Conservation (phyloP, 2,797 vertebrate species). For the Oreochromis grahami region DNA sequence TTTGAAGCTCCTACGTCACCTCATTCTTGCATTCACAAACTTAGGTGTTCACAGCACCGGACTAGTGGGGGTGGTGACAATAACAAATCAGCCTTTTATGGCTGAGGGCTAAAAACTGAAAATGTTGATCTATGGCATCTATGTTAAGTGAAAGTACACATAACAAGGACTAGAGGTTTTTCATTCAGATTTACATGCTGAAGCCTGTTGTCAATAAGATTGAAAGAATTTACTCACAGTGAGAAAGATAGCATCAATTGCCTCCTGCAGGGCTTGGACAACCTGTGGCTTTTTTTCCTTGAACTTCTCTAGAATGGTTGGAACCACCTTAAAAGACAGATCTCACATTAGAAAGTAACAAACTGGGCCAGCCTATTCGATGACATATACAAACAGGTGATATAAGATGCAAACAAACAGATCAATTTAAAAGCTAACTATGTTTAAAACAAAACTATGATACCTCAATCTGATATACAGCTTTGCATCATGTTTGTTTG, state of each 20-base stretch:
- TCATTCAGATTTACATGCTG: background rate
- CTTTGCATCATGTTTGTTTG: background rate
- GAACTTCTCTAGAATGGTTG: slow-evolving; percentile 97
- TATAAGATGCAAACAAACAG: background rate
- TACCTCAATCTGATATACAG: background rate
- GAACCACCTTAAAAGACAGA: slow-evolving; percentile 82
- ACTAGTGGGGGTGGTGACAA: background rate
- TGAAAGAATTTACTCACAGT: slow-evolving; percentile 80
- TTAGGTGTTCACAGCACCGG: background rate
- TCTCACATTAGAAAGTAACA: background rate
- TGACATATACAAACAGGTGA: no score
- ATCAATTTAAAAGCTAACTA: background rate
- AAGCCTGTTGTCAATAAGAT: background rate
- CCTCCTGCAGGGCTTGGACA: slow-evolving; percentile 94
- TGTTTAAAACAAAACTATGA: background rate
- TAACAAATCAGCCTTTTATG: background rate
- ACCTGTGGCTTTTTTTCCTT: slow-evolving; percentile 98
- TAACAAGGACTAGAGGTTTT: background rate
- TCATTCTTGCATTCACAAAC: background rate
- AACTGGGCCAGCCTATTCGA: background rate
- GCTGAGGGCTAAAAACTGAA: background rate
- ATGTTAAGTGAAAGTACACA: background rate
- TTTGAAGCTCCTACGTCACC: background rate
- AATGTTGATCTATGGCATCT: background rate
- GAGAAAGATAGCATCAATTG: slow-evolving; percentile 94